phyloP scores from a whole-genome alignment of 2,113 vertebrate genomes.

The Copsychus sechellarum region DNA sequence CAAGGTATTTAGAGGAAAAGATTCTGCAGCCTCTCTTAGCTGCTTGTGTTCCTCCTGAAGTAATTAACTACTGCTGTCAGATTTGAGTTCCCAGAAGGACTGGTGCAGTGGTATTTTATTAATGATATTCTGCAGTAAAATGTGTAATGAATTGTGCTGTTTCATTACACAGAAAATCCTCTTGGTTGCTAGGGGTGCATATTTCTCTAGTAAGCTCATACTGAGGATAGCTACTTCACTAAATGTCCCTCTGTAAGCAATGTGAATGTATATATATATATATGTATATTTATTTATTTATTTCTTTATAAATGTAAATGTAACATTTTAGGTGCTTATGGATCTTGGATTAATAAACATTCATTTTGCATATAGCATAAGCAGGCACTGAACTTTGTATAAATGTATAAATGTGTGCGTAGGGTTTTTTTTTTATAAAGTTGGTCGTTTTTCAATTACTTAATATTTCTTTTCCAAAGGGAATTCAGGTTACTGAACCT shows the following conservation, averaged over 20 bases:
- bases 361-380: not conserved
- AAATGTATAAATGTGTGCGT: not conserved
- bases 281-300: not conserved
- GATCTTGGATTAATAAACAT: not conserved
- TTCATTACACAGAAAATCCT: slow-evolving; percentile 53
- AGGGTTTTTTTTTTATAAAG: not conserved
- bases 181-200: not conserved
- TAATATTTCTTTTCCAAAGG: not conserved
- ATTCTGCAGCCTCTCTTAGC: not conserved
- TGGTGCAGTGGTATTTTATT: slow-evolving; percentile 58
- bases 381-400: not conserved
- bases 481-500: not conserved
- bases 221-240: not conserved
- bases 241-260: not conserved
- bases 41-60: slow-evolving; percentile 28
- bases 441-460: not conserved
- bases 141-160: slow-evolving; percentile 26
- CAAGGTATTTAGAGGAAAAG: slow-evolving; percentile 7
- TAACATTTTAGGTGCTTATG: not conserved
- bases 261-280: not conserved
- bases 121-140: slow-evolving; percentile 50
- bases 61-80: slow-evolving; percentile 62
- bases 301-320: not conserved
- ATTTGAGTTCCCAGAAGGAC: slow-evolving; percentile 40
- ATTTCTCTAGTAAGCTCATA: not conserved